phyloP scores from a whole-genome alignment of 2,113 vertebrate species.

The Ovis canadensis region DNA sequence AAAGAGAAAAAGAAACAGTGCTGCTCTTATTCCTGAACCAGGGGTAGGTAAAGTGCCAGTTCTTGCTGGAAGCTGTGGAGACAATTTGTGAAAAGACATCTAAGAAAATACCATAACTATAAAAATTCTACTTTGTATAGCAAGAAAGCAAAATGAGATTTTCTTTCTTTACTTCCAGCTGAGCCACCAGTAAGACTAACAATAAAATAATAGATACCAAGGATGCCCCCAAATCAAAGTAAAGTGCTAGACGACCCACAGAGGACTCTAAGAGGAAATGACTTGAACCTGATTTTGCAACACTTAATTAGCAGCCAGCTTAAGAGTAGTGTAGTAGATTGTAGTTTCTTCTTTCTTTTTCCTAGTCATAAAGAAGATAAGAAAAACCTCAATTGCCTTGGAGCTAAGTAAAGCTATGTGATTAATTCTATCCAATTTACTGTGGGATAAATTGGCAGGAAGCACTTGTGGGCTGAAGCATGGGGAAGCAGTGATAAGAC shows the following conservation, averaged over 20 bases:
- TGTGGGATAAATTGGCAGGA: background rate
- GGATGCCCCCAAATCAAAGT: background rate
- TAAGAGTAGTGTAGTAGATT: background rate
- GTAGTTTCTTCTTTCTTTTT: background rate
- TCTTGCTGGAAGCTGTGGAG: background rate
- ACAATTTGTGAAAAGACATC: background rate
- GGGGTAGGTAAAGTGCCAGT: background rate
- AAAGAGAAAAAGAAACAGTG: background rate
- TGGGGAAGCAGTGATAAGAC: background rate
- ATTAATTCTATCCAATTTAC: background rate
- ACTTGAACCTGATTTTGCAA: background rate
- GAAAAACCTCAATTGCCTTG: background rate
- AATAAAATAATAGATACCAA: background rate
- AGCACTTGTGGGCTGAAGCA: background rate
- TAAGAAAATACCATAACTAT: constrained; percentile 14
- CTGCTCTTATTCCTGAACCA: background rate
- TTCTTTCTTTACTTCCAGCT: background rate
- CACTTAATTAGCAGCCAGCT: background rate
- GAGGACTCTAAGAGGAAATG: background rate
- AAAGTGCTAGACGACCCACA: background rate
- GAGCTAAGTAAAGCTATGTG: background rate
- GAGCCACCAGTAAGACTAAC: background rate
- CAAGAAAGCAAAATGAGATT: background rate
- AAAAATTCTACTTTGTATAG: background rate
- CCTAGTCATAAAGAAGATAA: background rate